Conservation (phyloP, 2,113 vertebrate genomes). For the Sitta europaea region DNA sequence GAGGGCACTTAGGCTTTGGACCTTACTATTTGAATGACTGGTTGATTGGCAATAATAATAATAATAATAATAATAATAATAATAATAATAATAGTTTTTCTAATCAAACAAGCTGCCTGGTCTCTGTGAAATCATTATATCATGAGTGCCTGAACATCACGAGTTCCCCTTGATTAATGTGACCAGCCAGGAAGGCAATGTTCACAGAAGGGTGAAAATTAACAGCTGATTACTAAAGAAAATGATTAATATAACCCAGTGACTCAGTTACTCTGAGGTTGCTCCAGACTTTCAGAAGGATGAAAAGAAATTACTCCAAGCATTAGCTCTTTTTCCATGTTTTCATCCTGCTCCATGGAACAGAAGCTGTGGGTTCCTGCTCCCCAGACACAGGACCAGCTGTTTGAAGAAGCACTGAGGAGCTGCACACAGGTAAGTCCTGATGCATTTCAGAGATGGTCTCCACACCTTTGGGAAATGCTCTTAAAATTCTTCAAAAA, state of each 20-base stretch:
- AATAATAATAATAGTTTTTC: neutral
- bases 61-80: neutral
- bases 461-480: neutral
- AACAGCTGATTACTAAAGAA: neutral
- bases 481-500: neutral
- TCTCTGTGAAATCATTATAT: conserved; percentile 3
- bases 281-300: neutral
- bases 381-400: neutral
- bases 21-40: neutral
- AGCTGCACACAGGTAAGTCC: neutral
- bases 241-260: neutral
- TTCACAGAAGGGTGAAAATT: conserved; percentile 3
- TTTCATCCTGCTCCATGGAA: neutral
- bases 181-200: neutral
- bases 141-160: neutral
- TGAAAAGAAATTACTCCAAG: neutral
- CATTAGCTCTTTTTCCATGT: neutral
- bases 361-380: neutral
- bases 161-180: neutral
- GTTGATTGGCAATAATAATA: neutral
- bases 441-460: neutral
- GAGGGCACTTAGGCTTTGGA: neutral
- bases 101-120: neutral
- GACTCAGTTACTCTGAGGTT: neutral
- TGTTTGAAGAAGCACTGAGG: neutral